Conservation (phyloP, 2,888 invertebrate genomes). For the Tipula unca region DNA sequence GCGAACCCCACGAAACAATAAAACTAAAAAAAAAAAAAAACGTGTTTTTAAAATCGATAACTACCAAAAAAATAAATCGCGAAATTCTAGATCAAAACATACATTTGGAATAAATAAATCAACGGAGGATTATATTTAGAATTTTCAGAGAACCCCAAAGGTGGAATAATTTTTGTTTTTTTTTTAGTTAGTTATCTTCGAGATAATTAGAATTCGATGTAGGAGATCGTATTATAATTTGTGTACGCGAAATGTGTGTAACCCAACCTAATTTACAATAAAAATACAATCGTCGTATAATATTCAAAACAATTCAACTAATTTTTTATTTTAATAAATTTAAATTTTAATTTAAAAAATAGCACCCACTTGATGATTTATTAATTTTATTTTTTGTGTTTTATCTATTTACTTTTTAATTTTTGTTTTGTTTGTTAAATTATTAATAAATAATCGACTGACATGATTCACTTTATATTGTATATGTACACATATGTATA, state of each 20-base stretch:
- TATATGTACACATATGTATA: too few species aligned
- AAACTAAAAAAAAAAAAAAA: neutral
- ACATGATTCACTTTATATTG: neutral
- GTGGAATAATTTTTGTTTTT: neutral
- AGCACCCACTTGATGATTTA: neutral
- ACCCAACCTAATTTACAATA: neutral
- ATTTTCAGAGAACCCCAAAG: neutral
- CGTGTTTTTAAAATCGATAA: neutral
- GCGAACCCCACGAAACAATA: neutral
- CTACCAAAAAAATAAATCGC: neutral
- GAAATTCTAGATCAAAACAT: neutral
- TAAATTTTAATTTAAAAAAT: neutral
- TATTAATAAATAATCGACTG: neutral
- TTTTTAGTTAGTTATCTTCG: neutral
- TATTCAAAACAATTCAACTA: conserved; percentile 9
- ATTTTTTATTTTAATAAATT: neutral
- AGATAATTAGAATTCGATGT: neutral
- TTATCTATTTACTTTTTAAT: neutral
- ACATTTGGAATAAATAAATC: neutral
- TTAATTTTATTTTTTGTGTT: neutral
- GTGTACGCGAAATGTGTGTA: neutral
- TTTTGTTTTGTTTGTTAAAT: neutral
- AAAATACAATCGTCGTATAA: neutral
- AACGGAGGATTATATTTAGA: neutral
- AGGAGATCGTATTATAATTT: neutral